Base-by-base conservation (phyloP, 1,140 invertebrate genomes). In the Campoletis sonorensis region DNA sequence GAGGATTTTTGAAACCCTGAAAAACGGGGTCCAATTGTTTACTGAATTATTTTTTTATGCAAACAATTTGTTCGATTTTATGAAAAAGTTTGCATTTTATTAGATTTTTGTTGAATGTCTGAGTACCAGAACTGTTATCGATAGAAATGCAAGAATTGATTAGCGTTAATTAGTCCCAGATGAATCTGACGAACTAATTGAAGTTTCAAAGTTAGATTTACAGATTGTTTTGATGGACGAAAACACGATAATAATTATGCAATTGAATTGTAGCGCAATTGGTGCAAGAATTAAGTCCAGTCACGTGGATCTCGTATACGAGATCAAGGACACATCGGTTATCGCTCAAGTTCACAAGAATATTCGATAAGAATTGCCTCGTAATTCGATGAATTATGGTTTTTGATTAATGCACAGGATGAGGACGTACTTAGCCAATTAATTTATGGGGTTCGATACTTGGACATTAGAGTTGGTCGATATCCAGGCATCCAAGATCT, bases 401-500 rank as follows among this genome's bases (percentile, higher is more conserved):
- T 61, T 76, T 67, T 58, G 54, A 49, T 49, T 75, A 23, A 18
- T 18, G 30, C 26, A 16, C 92, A 95, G 89, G 94, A 95, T 81
- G 93, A 94, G 78, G 89, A 93, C 82, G 92, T 95, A n/a, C 88
- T 93, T 5, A 89, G 90, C 3, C 94, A 95, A 86, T 82, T 95
- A 23, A 88, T 94, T 82, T 92, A 94, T 82, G 94, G 94, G 0
- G 91, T 92, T 1, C 89, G 94, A 23, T 94, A 94, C 79, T 83
- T 95, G 79, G 94, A 95, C 82, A 92, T 95, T 30, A 89, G 94
- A 40, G 92, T 94, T 2, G 94, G 92, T 3, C 89, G 93, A 83
- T 94, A 94, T 84, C 84, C 87, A 0, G 81, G 85, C 0, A 86
- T 88, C 0, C 80, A 85, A 0, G 89, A 92, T 3, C 81, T 88